A percentile compares a stretch with the other conserved stretches of the same genome.
Evolutionary conservation across 1,140 invertebrate genomes (phyloP).

Genomic region (Habropoda laboriosa): DNA sequence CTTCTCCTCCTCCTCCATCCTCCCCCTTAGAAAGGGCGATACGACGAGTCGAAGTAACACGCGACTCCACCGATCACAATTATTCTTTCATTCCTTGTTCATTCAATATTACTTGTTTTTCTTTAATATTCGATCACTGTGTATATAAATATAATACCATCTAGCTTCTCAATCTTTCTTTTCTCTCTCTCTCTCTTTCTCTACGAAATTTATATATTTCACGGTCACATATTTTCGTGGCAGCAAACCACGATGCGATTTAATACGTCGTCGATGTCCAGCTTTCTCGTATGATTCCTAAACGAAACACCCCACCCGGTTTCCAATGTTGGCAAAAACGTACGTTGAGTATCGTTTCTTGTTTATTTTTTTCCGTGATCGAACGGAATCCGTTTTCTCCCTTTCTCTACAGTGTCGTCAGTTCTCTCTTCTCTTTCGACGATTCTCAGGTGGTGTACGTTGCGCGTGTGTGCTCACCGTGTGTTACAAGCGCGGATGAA

Average conservation of each 20-base stretch:
- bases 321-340: neutral
- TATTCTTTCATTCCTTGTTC: too few relatives aligned
- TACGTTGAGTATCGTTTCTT: too few relatives aligned
- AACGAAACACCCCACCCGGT: neutral
- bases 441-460: conserved; percentile 7
- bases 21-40: neutral
- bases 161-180: too few relatives aligned
- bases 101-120: too few relatives aligned
- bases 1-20: neutral
- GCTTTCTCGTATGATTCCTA: conserved; percentile 24
- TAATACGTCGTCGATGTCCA: neutral
- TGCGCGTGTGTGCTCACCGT: conserved; percentile 18
- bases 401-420: conserved; percentile 43
- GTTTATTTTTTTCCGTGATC: neutral
- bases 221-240: neutral
- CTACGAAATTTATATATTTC: too few relatives aligned
- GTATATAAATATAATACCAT: too few relatives aligned
- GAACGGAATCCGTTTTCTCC: conserved; percentile 25
- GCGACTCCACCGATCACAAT: neutral
- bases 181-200: too few relatives aligned
- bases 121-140: too few relatives aligned
- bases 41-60: neutral
- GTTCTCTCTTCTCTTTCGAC: conserved; percentile 26
- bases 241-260: neutral
- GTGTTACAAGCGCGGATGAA: conserved; percentile 4